These are phyloP conservation scores for Pristionchus exspectatus DNA, from an alignment of 2,888 invertebrate species.

Conservation along the genomic window DNA sequence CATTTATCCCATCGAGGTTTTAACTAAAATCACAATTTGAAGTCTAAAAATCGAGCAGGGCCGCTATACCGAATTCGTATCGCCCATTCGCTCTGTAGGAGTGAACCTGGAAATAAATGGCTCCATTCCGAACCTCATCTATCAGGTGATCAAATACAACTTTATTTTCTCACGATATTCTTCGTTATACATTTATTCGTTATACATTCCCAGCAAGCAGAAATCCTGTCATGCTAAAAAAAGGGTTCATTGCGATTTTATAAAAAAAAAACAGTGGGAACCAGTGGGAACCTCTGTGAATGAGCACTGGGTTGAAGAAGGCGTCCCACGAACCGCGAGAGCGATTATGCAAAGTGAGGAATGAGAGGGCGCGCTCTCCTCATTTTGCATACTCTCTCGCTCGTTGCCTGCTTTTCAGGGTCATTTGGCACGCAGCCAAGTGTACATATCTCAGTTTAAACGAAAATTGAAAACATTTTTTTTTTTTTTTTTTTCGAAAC, in stretches of 20 bases:
- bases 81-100: neutral
- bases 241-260: neutral
- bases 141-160: neutral
- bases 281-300: neutral
- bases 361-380: too few relatives aligned
- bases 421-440: too few relatives aligned
- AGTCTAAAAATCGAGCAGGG: neutral
- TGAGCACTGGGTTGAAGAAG: too few relatives aligned
- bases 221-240: too few relatives aligned
- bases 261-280: neutral
- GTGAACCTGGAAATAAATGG: neutral
- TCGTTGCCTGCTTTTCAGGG: too few relatives aligned
- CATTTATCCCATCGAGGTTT: conserved; percentile 1
- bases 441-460: too few relatives aligned
- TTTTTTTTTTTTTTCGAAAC: too few relatives aligned
- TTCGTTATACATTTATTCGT: neutral
- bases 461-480: too few relatives aligned
- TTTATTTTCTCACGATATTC: neutral
- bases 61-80: neutral
- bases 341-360: too few relatives aligned
- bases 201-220: too few relatives aligned
- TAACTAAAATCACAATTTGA: neutral
- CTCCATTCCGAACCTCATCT: neutral
- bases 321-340: too few relatives aligned
- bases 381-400: too few relatives aligned